Conservation (phyloP, 2,888 invertebrate species). For the Alloplasta piceator region DNA sequence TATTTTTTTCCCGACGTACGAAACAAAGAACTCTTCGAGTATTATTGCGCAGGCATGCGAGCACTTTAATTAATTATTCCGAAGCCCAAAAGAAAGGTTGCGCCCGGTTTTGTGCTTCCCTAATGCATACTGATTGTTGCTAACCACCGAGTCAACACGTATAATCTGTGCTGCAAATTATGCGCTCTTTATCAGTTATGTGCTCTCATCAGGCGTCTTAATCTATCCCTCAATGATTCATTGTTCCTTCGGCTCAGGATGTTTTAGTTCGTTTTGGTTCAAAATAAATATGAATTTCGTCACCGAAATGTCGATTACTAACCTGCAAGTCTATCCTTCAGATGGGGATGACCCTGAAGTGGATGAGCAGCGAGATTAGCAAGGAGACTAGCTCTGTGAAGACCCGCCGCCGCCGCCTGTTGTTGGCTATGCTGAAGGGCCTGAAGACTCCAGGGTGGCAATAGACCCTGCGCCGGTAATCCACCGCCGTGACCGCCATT, state of each 20-base stretch:
- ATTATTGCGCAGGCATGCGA: background rate
- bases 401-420: slow-evolving; percentile 79
- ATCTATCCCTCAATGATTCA: background rate
- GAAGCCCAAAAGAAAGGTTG: background rate
- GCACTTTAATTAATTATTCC: slow-evolving; percentile 13
- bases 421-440: slow-evolving; percentile 80
- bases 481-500: slow-evolving; percentile 77
- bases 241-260: no score
- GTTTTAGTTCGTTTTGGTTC: no score
- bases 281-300: no score
- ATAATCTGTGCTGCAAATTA: background rate
- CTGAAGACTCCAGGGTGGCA: slow-evolving; percentile 79
- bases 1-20: slow-evolving; percentile 2
- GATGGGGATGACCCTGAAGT: slow-evolving; percentile 81
- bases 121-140: slow-evolving; percentile 1
- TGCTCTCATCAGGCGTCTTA: background rate
- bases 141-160: background rate
- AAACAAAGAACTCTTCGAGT: background rate
- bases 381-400: slow-evolving; percentile 80
- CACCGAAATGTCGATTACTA: slow-evolving; percentile 42
- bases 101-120: background rate
- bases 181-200: slow-evolving; percentile 4
- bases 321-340: slow-evolving; percentile 82
- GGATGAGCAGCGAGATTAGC: slow-evolving; percentile 82
- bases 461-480: slow-evolving; percentile 75